Percentiles rank a stretch among this genome's conserved stretches.
phyloP scores from a whole-genome alignment of 2,113 vertebrate species.

The Nibea albiflora region DNA sequence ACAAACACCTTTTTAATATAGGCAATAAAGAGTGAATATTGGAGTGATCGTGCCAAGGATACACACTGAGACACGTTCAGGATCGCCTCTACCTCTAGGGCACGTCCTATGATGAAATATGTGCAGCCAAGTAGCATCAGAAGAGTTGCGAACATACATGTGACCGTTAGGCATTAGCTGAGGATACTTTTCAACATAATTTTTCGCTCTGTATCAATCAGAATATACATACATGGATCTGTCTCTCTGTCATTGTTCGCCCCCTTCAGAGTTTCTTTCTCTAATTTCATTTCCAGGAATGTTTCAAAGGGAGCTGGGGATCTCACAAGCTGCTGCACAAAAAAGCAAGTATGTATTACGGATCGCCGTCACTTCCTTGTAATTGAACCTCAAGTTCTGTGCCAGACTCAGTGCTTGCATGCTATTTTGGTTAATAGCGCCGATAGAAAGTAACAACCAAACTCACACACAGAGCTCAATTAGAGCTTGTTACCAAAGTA shows the following conservation, averaged over 20 bases:
- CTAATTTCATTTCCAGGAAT: slow-evolving; percentile 88
- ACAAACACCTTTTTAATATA: not conserved
- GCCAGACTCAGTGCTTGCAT: not conserved
- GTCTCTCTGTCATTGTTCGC: not conserved
- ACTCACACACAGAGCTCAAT: not conserved
- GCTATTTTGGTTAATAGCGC: not conserved
- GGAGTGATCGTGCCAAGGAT: too few relatives aligned
- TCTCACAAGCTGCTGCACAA: slow-evolving; percentile 98
- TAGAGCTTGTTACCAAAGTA: not conserved
- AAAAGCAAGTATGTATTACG: slow-evolving; percentile 95
- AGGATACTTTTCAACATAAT: not conserved
- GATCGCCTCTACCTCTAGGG: not conserved
- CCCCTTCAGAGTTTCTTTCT: slow-evolving; percentile 9
- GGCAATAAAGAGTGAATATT: not conserved
- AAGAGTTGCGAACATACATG: not conserved
- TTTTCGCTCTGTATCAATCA: not conserved
- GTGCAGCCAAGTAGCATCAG: not conserved
- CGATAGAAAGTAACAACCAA: not conserved
- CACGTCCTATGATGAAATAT: not conserved
- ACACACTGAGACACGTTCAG: not conserved
- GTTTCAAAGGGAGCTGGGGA: slow-evolving; percentile 98
- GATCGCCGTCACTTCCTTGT: not conserved
- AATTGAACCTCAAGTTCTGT: not conserved
- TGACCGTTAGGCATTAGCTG: not conserved
- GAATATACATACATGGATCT: not conserved